Evolutionary conservation across 1,140 invertebrate species (phyloP), one percentile per base, ranked within the genome.

Genomic region (Brachionus manjavacas): DNA sequence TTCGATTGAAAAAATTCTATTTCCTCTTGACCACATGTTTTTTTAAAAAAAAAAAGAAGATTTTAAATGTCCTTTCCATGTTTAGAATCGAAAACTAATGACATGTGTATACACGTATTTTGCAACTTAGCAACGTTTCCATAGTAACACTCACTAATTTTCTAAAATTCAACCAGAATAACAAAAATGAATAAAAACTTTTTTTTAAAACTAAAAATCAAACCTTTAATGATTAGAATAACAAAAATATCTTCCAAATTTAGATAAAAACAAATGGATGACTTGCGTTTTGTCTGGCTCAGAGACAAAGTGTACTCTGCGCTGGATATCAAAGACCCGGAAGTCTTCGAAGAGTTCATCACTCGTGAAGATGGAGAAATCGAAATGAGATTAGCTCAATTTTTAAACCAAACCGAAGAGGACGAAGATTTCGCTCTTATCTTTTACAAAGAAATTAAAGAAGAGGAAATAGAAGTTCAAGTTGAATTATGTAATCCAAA

Each of bases 381-480:
- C 31, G 89, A 90, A 87, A 85, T 88, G 68, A 85, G 86, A 84
- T 86, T 89, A 72, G 87, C 87, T 28, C 87, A 88, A 84, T 90
- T 88, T 85, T 85, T 90, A 16, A 90, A 89, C 85, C 88, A 89
- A 85, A 89, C 87, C n/a, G 87, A 88, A 60, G 87, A 88, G n/a
- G 89, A 90, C 64, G 85, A 87, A 66, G 87, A 88, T 85, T 85
- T 87, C n/a, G 86, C 88, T 12, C 85, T 90, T 66, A 79, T 90
- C 7, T 89, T 90, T 85, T 88, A 89, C 80, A 90, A 89, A 86
- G 86, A 88, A 31, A 85, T 88, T 16, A 85, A 83, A 72, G 89
- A 90, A 85, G 89, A 89, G 85, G 87, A 89, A 80, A 88, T 88
- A 84, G 89, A 89, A 86, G 86, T 89, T 68, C 88, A 89, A 88